Evolutionary conservation across 2,797 vertebrate genomes (phyloP).

Genomic region (Amphiprion clarkii): DNA sequence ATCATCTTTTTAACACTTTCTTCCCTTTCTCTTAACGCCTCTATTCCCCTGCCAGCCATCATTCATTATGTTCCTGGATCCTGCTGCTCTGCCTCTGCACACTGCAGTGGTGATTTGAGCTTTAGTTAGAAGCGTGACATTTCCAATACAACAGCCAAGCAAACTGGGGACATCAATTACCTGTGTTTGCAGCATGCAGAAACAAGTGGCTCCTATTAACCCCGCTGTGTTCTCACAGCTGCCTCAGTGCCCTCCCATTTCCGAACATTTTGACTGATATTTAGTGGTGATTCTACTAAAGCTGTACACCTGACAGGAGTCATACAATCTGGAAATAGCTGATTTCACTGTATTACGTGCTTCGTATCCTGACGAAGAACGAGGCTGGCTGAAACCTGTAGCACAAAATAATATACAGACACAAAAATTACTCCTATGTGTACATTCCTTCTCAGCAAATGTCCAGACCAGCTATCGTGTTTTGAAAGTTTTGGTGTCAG

Average conservation of each 20-base stretch:
- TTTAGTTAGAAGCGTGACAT: constrained; percentile 43
- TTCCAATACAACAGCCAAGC: constrained; percentile 55
- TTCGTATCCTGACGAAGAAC: constrained; percentile 15
- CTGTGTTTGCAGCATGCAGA: constrained; percentile 43
- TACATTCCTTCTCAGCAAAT: no score
- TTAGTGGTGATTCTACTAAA: constrained; percentile 48
- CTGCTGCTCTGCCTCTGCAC: constrained; percentile 2
- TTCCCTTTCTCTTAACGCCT: constrained; percentile 22
- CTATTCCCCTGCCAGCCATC: constrained; percentile 3
- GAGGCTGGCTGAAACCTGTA: neutral
- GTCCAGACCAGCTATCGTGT: no score
- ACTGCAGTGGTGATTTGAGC: neutral
- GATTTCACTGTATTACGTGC: constrained; percentile 21
- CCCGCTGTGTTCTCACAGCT: constrained; percentile 32
- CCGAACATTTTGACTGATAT: constrained; percentile 48
- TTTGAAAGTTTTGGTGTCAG: no score
- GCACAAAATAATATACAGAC: no score
- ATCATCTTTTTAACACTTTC: constrained; percentile 12
- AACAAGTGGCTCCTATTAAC: constrained; percentile 73
- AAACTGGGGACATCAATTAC: constrained; percentile 60
- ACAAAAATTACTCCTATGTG: no score
- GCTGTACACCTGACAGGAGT: constrained; percentile 9
- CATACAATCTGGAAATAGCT: constrained; percentile 30
- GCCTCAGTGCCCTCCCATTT: constrained; percentile 33
- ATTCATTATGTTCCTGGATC: neutral